phyloP scores from a whole-genome alignment of 2,113 vertebrate genomes.

The Petrocephalus zakoni region DNA sequence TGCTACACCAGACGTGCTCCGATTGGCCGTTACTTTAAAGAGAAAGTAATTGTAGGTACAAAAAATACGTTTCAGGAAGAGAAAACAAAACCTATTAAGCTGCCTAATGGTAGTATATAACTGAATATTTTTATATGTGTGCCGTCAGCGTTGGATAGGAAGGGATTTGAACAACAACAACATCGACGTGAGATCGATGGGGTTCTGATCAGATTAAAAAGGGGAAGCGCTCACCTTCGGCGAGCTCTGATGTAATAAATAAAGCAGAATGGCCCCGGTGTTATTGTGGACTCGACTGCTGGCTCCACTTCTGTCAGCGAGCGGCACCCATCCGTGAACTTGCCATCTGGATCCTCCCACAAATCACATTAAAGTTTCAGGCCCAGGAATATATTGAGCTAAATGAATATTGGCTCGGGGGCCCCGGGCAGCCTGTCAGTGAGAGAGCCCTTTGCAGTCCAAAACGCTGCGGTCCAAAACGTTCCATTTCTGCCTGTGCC shows the following conservation, averaged over 20 bases:
- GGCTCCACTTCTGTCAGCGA: slow-evolving; percentile 60
- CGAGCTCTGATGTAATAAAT: slow-evolving; percentile 12
- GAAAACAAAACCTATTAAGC: not conserved
- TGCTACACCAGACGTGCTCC: not conserved
- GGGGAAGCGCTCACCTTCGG: not conserved
- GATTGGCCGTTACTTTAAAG: not conserved
- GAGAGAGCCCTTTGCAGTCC: slow-evolving; percentile 48
- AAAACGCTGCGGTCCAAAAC: slow-evolving; percentile 55
- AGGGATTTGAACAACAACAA: not conserved
- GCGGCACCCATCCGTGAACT: slow-evolving; percentile 67
- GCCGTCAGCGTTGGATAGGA: not conserved
- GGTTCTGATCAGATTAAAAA: not conserved
- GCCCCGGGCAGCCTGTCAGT: slow-evolving; percentile 57
- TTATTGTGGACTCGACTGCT: slow-evolving; percentile 64
- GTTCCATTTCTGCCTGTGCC: slow-evolving; percentile 45
- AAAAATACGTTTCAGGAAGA: not conserved
- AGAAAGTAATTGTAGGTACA: too few species aligned
- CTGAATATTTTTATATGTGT: not conserved
- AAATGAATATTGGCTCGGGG: slow-evolving; percentile 67
- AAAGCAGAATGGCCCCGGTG: slow-evolving; percentile 35
- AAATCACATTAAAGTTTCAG: slow-evolving; percentile 74
- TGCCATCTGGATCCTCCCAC: slow-evolving; percentile 71
- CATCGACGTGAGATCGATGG: not conserved
- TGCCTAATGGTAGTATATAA: not conserved
- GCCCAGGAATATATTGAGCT: slow-evolving; percentile 69